These are phyloP conservation scores for Sitta europaea DNA, from an alignment of 2,113 vertebrate genomes.

Conservation along the genomic window DNA sequence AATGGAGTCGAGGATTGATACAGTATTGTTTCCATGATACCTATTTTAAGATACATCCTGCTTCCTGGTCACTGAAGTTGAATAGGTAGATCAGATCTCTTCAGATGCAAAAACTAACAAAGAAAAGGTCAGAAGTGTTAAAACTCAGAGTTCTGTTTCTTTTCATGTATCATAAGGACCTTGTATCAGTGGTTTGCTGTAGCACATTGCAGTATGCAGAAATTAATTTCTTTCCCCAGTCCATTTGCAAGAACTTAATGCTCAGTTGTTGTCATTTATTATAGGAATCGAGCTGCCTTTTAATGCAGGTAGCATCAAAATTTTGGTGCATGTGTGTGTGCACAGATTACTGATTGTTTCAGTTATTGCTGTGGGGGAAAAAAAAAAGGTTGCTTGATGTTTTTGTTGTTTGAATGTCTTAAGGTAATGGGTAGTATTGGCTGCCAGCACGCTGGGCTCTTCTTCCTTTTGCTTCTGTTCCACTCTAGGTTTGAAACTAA, in stretches of 20 bases:
- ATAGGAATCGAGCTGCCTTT: background rate
- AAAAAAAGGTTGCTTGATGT: background rate
- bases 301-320: background rate
- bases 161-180: background rate
- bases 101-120: background rate
- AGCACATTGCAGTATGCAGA: background rate
- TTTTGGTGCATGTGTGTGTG: background rate
- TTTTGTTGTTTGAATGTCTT: background rate
- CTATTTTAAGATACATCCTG: background rate
- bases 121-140: background rate
- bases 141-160: background rate
- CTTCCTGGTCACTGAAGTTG: background rate
- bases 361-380: fast-evolving
- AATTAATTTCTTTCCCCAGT: background rate
- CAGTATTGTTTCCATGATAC: background rate
- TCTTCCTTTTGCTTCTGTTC: background rate
- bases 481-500: background rate
- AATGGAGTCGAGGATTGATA: background rate
- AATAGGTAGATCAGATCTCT: background rate
- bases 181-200: background rate
- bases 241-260: background rate
- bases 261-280: background rate
- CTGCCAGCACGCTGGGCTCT: background rate
- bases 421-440: background rate
- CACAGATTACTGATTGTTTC: background rate